Evolutionary conservation across 2,113 vertebrate genomes (phyloP), one percentile per base, ranked within the genome.

Genomic region (Typhlomys cinereus): DNA sequence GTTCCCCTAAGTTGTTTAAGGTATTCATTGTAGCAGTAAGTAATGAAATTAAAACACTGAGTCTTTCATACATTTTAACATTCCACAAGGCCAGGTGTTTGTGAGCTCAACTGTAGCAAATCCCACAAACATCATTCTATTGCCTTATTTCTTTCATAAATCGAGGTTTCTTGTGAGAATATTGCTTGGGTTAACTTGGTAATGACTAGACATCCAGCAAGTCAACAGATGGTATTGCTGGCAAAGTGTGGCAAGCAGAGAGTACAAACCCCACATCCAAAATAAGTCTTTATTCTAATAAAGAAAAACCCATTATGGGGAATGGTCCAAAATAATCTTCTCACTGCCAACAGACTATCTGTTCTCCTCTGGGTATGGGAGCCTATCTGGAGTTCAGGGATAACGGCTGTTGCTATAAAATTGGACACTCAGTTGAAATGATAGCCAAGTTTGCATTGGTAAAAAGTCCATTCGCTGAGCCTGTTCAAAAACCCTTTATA

Each of bases 221-320:
- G 83, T 90, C 54, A 89, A 69, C 93, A 96, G 94, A 95, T 95
- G 91, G 94, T 86, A 57, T 61, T 92, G 44, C 69, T 96, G 93
- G 94, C 86, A 86, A 92, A 89, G 64, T 39, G 50, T 44, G 52
- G 80, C 64, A 70, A 85, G 44, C 70, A 86, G 91, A 88, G 79
- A 73, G 78, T 21, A 69, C 79, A 89, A 88, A 90, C 67, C 21
- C n/a, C 70, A 87, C 76, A 79, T 92, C 57, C 66, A 41, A 75
- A 96, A 70, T 85, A 88, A 92, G 52, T 89, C 66, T 71, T 88
- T 90, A 92, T 89, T 89, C 84, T 81, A 95, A 57, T 75, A 90
- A 92, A 59, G 41, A 93, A 89, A 90, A 84, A 74, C 89, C 31
- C 80, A 41, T 80, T 71, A 2, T 80, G 57, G 44, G 62, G 25